phyloP scores from a whole-genome alignment of 2,113 vertebrate species.

The Glaucidium brasilianum region DNA sequence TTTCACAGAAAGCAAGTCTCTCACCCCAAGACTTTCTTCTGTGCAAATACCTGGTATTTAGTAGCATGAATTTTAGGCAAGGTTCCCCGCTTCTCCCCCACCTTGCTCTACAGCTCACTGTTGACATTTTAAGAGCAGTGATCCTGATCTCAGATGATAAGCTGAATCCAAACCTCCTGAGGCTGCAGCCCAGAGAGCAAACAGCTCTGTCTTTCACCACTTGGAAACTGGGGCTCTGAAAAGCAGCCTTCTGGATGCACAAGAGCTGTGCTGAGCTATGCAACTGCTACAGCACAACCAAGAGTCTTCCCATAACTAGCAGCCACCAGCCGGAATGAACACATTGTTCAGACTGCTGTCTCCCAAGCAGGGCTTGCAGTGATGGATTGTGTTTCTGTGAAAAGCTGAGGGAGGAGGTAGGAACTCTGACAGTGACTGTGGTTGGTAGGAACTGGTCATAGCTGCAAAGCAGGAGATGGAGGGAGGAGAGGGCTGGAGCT shows the following conservation, averaged over 20 bases:
- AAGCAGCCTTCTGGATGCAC: not conserved
- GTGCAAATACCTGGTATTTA: not conserved
- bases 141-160: not conserved
- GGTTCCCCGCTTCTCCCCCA: not conserved
- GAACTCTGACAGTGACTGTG: not conserved
- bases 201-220: not conserved
- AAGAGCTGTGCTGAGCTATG: not conserved
- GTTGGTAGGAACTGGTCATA: not conserved
- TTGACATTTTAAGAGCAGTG: not conserved
- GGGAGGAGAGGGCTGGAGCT: not conserved
- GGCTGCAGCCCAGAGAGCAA: not conserved
- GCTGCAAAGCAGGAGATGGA: slow-evolving; percentile 10
- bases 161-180: not conserved
- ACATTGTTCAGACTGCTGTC: not conserved
- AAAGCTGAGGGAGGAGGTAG: not conserved
- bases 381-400: not conserved
- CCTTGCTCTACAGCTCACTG: not conserved
- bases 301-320: not conserved
- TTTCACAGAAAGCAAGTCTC: not conserved
- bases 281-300: not conserved
- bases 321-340: not conserved
- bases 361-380: not conserved
- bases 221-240: not conserved
- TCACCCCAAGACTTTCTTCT: not conserved
- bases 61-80: not conserved